A percentile compares a stretch with the other conserved stretches of the same genome.
These are phyloP conservation scores for Toxostoma redivivum DNA, from an alignment of 2,113 vertebrate genomes.

Conservation along the genomic window DNA sequence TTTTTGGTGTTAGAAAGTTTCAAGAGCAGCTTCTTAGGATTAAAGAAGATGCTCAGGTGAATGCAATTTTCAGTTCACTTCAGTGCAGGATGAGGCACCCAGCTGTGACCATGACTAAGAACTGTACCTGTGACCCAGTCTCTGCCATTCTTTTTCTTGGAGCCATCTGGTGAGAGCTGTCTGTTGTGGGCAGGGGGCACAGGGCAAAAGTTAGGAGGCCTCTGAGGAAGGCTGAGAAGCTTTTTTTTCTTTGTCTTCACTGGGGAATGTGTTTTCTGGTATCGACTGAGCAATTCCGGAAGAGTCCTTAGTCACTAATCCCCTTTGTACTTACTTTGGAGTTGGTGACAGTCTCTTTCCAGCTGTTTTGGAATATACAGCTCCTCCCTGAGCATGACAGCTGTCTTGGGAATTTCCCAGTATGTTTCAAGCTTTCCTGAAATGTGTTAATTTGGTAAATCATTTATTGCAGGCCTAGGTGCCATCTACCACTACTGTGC, in stretches of 20 bases:
- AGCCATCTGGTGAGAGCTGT: not conserved
- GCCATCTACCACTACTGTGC: not conserved
- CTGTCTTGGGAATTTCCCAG: not conserved
- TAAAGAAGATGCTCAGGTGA: not conserved
- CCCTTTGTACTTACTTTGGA: not conserved
- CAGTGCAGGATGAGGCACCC: not conserved
- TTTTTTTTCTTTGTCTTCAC: not conserved
- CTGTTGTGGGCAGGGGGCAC: not conserved
- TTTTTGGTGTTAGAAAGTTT: not conserved
- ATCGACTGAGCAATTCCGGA: not conserved
- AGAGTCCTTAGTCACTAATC: not conserved
- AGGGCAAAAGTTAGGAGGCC: not conserved
- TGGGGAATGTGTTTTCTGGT: not conserved
- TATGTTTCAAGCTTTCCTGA: not conserved
- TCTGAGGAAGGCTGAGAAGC: not conserved
- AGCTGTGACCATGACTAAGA: not conserved
- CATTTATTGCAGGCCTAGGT: not conserved
- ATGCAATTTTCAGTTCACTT: not conserved
- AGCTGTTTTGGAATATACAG: not conserved
- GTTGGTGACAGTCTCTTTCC: not conserved
- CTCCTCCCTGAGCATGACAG: not conserved
- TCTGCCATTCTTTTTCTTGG: not conserved
- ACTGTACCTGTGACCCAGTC: not conserved
- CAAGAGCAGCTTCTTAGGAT: not conserved
- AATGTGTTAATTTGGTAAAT: not conserved